Evolutionary conservation across 2,797 vertebrate genomes (phyloP), one percentile per base, ranked within the genome.

Genomic region (Sebastes umbrosus): DNA sequence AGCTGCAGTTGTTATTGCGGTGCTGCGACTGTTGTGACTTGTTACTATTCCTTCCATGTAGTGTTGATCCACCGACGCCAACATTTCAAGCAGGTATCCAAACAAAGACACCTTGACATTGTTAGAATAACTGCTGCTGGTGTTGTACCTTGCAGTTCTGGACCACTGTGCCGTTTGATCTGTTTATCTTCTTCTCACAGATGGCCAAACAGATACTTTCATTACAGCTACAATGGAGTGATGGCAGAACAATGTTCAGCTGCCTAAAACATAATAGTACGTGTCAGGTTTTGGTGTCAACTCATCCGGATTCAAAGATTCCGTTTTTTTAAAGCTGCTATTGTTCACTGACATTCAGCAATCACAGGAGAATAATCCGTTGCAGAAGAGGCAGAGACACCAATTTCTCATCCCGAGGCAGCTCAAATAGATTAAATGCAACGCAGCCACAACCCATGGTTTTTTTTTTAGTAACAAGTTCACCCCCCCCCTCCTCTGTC

Each of bases 341-440:
- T 80, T 89, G 74, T 79, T 82, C 75, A 14, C 24, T 71, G 70
- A 81, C 34, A 31, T 69, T 87, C 27, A 69, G 83, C 76, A 59
- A 68, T 83, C 80, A 58, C 70, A 57, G 83, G 67, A 36, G 67
- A 83, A 46, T 78, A 83, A 87, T 87, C 73, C 36, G 3, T 58
- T 13, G 59, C 80, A 77, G 75, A 74, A 65, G 70, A 80, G 59
- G 72, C 66, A 34, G 59, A 72, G 64, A 54, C 62, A 46, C 34
- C 74, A n/a, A 34, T 78, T 68, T 83, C 67, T 76, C 16, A 66
- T 83, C 57, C 74, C 0, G 22, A 77, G 77, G 84, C 63, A 63
- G 73, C 68, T 84, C 58, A 14, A 32, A 84, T 63, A 85, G 77
- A 89, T 83, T 60, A 70, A 79, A 81, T 72, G 77, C 58, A 79